A percentile compares a stretch with the other conserved stretches of the same genome.
These are phyloP conservation scores for Lasiommata megera DNA, from an alignment of 2,888 invertebrate species.

Conservation along the genomic window DNA sequence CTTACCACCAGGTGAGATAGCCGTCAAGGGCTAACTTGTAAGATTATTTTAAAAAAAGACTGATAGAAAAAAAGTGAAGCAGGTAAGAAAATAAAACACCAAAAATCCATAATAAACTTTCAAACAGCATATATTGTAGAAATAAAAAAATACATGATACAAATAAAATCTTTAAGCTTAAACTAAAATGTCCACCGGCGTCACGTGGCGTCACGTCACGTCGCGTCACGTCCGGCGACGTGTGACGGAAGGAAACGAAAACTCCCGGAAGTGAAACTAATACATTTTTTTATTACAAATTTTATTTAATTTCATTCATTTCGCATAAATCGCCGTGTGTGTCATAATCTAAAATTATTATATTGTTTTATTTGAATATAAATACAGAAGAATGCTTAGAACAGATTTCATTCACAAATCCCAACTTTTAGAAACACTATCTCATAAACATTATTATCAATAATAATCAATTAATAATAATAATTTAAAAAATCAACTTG, in stretches of 20 bases:
- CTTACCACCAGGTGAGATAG: too few relatives aligned
- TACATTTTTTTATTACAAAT: constrained; percentile 56
- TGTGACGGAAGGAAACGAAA: constrained; percentile 45
- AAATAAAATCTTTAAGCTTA: constrained; percentile 57
- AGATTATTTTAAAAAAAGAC: too few relatives aligned
- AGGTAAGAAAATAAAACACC: constrained; percentile 51
- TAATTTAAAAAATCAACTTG: constrained; percentile 55
- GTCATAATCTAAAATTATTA: constrained; percentile 45
- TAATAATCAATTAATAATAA: constrained; percentile 4
- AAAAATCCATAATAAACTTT: constrained; percentile 59
- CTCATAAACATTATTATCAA: constrained; percentile 9
- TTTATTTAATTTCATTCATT: neutral
- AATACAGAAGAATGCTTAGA: constrained; percentile 28
- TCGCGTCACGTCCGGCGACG: constrained; percentile 32
- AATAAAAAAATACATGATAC: constrained; percentile 71
- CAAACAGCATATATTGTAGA: constrained; percentile 73
- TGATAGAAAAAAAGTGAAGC: too few relatives aligned
- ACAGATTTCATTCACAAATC: constrained; percentile 27
- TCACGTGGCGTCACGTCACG: constrained; percentile 40
- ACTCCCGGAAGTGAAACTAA: constrained; percentile 47
- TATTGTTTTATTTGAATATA: constrained; percentile 27
- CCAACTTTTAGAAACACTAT: constrained; percentile 19
- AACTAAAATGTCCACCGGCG: constrained; percentile 37
- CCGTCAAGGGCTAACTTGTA: too few relatives aligned
- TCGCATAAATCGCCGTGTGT: constrained; percentile 44